Percentiles rank a stretch among this genome's conserved stretches.
These are phyloP conservation scores for Neuroscelio doddi DNA, from an alignment of 2,888 invertebrate species.

Conservation along the genomic window DNA sequence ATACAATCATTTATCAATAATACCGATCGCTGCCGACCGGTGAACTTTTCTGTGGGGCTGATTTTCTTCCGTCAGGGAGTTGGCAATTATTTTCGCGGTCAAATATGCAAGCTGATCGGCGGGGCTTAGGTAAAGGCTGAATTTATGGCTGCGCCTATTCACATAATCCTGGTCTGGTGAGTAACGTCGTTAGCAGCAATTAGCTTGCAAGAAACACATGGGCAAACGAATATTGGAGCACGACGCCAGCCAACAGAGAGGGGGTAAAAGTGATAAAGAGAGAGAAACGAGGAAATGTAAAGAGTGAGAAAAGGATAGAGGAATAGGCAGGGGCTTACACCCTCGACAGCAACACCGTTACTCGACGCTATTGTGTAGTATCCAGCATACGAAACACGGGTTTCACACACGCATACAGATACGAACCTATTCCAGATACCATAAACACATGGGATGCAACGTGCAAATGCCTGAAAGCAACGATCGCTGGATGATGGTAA, in stretches of 20 bases:
- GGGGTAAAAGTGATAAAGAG: conserved; percentile 32
- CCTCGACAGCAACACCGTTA: conserved; percentile 53
- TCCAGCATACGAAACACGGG: conserved; percentile 51
- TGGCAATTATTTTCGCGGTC: conserved; percentile 10
- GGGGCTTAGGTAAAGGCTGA: conserved; percentile 37
- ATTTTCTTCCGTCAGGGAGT: conserved; percentile 4
- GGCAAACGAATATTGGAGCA: conserved; percentile 57
- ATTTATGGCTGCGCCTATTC: conserved; percentile 61
- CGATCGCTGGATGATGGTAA: conserved; percentile 49
- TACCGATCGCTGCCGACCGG: conserved; percentile 16
- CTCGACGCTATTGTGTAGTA: conserved; percentile 50
- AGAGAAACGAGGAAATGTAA: conserved; percentile 23
- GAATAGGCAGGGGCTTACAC: conserved; percentile 26
- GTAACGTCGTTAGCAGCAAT: conserved; percentile 65
- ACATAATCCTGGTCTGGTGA: conserved; percentile 58
- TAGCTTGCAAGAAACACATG: conserved; percentile 62
- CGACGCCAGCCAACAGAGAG: conserved; percentile 25
- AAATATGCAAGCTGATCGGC: conserved; percentile 14
- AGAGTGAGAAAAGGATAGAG: conserved; percentile 18
- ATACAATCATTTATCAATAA: conserved; percentile 35
- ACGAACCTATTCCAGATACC: conserved; percentile 20
- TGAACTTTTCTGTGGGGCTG: conserved; percentile 16
- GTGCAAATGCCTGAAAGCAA: conserved; percentile 51
- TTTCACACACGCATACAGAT: conserved; percentile 36
- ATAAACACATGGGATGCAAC: conserved; percentile 50